These are phyloP conservation scores for Chaetodon auriga DNA, from an alignment of 2,113 vertebrate genomes.

Conservation along the genomic window DNA sequence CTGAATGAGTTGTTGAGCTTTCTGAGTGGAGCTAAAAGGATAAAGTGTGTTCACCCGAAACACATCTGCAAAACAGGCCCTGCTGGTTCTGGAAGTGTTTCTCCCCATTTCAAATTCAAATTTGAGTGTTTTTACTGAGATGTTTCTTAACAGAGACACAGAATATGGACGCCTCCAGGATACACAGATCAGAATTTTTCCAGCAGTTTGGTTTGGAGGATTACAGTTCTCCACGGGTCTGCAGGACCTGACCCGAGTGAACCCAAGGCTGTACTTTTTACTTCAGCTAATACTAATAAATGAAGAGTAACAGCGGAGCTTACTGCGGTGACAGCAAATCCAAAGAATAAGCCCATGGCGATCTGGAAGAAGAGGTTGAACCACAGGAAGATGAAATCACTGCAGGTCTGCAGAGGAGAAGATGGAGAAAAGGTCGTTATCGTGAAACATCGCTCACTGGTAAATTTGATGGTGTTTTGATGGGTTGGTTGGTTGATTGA, in stretches of 20 bases:
- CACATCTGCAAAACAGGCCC: background rate
- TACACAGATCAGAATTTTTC: background rate
- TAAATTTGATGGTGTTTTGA: background rate
- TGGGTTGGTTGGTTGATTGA: background rate
- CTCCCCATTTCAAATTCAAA: background rate
- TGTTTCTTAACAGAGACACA: background rate
- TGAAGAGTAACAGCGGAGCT: constrained; percentile 2
- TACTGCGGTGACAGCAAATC: constrained; percentile 64
- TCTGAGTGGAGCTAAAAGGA: background rate
- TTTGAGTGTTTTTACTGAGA: background rate
- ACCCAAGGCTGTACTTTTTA: no score
- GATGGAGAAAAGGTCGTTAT: background rate
- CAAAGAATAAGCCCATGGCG: constrained; percentile 44
- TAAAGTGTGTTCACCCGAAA: background rate
- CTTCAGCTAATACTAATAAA: no score
- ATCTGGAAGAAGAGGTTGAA: accelerated
- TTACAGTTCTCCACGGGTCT: background rate
- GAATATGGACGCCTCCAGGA: background rate
- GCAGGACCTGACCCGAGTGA: no score
- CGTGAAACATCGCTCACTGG: background rate
- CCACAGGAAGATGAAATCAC: accelerated
- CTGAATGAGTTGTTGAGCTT: background rate
- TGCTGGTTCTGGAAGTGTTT: background rate
- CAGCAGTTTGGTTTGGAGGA: background rate
- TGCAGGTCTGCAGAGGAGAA: constrained; percentile 47